A percentile compares a stretch with the other conserved stretches of the same genome.
phyloP scores from a whole-genome alignment of 1,140 invertebrate species.

The Chironomus striatipennis region DNA sequence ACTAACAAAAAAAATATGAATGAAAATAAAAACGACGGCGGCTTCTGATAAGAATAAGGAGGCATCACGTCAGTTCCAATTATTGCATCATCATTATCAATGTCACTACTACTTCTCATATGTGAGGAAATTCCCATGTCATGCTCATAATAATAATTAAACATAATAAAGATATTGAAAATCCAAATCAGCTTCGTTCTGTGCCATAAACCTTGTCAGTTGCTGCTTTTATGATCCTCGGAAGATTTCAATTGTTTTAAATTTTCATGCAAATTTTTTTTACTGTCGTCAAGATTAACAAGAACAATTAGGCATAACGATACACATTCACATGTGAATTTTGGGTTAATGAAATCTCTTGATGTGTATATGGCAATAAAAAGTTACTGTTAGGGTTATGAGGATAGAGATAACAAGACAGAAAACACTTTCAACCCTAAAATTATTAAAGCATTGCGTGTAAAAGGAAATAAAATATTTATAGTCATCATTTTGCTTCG shows the following conservation, averaged over 20 bases:
- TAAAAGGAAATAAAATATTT: neutral
- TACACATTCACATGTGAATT: neutral
- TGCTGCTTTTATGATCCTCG: neutral
- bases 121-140: neutral
- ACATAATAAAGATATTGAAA: neutral
- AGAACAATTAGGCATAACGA: no score
- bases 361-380: neutral
- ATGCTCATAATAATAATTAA: neutral
- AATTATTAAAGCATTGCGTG: neutral
- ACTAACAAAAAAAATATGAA: no score
- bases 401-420: neutral
- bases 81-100: slow-evolving; percentile 17
- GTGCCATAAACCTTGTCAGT: neutral
- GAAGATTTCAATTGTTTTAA: neutral
- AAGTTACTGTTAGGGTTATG: neutral
- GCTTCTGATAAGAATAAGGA: neutral
- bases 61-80: slow-evolving; percentile 13
- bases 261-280: neutral
- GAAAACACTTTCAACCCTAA: no score
- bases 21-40: neutral
- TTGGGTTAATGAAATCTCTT: neutral
- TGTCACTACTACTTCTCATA: neutral
- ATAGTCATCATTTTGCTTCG: no score
- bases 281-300: no score
- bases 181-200: neutral